Conservation (phyloP, 92 coral and sea anemone species). For the Epizoanthus stellaris region DNA sequence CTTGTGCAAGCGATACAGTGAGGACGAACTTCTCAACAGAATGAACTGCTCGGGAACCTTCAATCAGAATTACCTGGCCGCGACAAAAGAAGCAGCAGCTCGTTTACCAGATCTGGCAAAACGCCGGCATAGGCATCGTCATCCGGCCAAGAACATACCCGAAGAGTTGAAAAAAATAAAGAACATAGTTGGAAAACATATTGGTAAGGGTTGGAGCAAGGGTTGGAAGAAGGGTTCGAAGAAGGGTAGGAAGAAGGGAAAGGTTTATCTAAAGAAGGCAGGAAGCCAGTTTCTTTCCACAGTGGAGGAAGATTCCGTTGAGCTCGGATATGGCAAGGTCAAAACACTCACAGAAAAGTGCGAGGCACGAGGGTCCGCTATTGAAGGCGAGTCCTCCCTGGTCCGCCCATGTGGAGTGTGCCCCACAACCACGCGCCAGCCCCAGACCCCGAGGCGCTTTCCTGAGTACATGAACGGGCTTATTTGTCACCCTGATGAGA, state of each 20-base stretch:
- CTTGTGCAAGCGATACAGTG: constrained; percentile 21
- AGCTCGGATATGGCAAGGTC: constrained; percentile 10
- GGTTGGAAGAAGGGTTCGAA: too few relatives aligned
- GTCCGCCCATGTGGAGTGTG: constrained; percentile 33
- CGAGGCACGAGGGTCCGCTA: constrained; percentile 2
- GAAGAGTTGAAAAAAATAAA: background rate
- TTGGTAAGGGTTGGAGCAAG: too few relatives aligned
- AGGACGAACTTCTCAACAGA: constrained; percentile 24
- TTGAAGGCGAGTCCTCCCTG: background rate
- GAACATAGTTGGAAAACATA: too few relatives aligned
- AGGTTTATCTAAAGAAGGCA: background rate
- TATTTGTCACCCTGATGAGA: constrained; percentile 18
- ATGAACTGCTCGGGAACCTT: constrained; percentile 41
- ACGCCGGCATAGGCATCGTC: background rate
- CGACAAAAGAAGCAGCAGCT: constrained; percentile 1
- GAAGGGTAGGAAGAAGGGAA: background rate
- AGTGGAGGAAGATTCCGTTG: background rate
- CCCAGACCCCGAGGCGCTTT: constrained; percentile 29
- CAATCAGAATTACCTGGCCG: constrained; percentile 29
- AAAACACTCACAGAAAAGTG: constrained; percentile 5
- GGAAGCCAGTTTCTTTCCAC: background rate
- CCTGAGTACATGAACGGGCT: constrained; percentile 33
- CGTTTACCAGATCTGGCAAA: constrained; percentile 7
- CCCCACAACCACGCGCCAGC: constrained; percentile 21
- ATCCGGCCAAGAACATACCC: background rate